phyloP scores from a whole-genome alignment of 2,797 vertebrate species.

The Enteromius trimaculatus region DNA sequence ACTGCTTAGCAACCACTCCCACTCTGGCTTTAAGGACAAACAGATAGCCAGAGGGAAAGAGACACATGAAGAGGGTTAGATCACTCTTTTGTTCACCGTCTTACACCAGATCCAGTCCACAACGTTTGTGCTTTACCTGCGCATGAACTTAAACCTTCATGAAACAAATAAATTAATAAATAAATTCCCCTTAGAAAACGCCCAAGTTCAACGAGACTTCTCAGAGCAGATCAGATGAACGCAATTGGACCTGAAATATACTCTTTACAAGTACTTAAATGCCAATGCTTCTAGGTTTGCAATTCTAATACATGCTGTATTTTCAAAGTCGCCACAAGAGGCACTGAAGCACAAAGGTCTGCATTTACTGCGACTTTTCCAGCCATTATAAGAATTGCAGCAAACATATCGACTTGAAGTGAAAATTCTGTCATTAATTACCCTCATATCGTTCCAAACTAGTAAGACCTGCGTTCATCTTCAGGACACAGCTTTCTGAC shows the following conservation, averaged over 20 bases:
- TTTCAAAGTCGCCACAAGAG: not conserved
- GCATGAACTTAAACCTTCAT: constrained; percentile 39
- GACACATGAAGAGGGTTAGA: constrained; percentile 50
- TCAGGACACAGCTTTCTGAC: too few relatives aligned
- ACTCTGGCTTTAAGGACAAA: constrained; percentile 60
- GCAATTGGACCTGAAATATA: not conserved
- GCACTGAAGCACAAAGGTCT: not conserved
- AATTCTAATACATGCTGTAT: not conserved
- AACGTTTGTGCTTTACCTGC: constrained; percentile 41
- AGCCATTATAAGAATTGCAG: too few relatives aligned
- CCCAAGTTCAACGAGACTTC: constrained; percentile 10
- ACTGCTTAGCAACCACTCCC: constrained; percentile 48
- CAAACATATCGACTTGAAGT: not conserved
- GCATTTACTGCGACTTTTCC: not conserved
- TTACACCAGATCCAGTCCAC: constrained; percentile 17
- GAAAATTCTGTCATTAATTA: too few relatives aligned
- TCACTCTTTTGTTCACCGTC: constrained; percentile 38
- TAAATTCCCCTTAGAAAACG: constrained; percentile 19
- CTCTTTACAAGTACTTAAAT: not conserved
- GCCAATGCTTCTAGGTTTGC: not conserved
- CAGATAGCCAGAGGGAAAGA: constrained; percentile 55
- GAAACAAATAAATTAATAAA: constrained; percentile 48
- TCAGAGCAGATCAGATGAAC: constrained; percentile 18
- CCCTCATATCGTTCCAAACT: too few relatives aligned
- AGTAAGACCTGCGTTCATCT: too few relatives aligned